Percentiles rank a stretch among this genome's conserved stretches.
Conservation (phyloP, 2,113 vertebrate genomes). For the Urocynchramus pylzowi region DNA sequence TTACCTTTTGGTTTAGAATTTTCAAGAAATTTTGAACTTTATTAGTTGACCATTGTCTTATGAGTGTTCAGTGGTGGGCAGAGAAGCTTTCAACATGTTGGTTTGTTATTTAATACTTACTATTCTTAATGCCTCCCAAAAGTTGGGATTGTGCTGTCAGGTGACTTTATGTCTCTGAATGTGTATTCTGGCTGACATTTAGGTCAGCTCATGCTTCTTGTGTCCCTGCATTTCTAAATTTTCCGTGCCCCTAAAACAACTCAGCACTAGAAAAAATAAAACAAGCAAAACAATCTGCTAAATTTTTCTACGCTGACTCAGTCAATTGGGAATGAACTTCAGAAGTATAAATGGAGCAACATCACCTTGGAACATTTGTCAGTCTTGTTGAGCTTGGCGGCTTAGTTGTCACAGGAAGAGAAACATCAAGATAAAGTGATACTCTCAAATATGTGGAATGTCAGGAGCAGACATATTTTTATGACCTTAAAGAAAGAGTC, state of each 20-base stretch:
- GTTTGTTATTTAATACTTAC: neutral
- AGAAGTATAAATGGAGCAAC: neutral
- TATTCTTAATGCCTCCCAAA: neutral
- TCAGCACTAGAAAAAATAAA: neutral
- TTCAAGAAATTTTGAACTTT: neutral
- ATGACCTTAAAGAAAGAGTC: neutral
- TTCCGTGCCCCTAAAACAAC: neutral
- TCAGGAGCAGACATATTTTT: neutral
- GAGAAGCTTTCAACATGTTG: neutral
- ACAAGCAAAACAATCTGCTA: neutral
- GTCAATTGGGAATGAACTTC: neutral
- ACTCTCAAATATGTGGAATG: neutral
- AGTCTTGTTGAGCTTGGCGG: neutral
- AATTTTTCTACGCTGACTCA: neutral
- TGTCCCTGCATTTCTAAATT: neutral
- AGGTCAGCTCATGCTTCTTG: fast-evolving
- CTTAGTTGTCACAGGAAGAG: neutral
- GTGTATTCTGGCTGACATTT: neutral
- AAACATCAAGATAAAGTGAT: neutral
- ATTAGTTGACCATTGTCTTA: neutral
- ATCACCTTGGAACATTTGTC: neutral
- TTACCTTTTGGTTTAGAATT: neutral
- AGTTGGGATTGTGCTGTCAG: neutral
- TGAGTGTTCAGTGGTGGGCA: neutral
- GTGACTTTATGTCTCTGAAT: neutral